Evolutionary conservation across 2,797 vertebrate genomes (phyloP).

Genomic region (Phoxinus dragarum): DNA sequence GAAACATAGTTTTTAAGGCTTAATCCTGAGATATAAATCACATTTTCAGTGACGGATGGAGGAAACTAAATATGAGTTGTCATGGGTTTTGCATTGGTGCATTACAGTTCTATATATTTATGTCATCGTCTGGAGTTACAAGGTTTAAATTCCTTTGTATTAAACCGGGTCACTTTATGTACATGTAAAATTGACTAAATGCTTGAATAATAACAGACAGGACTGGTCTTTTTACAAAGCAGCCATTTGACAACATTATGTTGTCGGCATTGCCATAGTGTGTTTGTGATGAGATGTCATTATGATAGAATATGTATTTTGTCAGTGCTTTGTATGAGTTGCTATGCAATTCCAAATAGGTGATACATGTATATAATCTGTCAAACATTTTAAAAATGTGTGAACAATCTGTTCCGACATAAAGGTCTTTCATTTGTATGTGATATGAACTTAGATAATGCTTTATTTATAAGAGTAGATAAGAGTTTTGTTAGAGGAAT

Average conservation of each 20-base stretch:
- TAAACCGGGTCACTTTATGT: constrained; percentile 18
- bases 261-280: constrained; percentile 47
- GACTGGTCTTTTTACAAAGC: constrained; percentile 42
- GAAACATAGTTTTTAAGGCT: background rate
- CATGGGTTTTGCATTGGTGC: background rate
- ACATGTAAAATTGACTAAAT: constrained; percentile 13
- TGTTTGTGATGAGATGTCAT: constrained; percentile 35
- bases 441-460: constrained; percentile 46
- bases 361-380: constrained; percentile 57
- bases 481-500: constrained; percentile 38
- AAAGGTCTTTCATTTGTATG: constrained; percentile 47
- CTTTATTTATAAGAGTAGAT: constrained; percentile 54
- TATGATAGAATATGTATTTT: constrained; percentile 55
- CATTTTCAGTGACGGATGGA: constrained; percentile 8
- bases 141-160: constrained; percentile 1
- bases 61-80: background rate
- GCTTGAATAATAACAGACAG: constrained; percentile 25
- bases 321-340: constrained; percentile 66
- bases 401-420: constrained; percentile 51
- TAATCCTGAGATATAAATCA: constrained; percentile 14
- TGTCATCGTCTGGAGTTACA: background rate
- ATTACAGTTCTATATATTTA: constrained; percentile 26
- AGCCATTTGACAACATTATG: constrained; percentile 20
- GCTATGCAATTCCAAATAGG: constrained; percentile 70
- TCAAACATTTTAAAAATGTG: constrained; percentile 60